Percentiles rank a stretch among this genome's conserved stretches.
These are phyloP conservation scores for Trinectes maculatus DNA, from an alignment of 2,113 vertebrate species.

Conservation along the genomic window DNA sequence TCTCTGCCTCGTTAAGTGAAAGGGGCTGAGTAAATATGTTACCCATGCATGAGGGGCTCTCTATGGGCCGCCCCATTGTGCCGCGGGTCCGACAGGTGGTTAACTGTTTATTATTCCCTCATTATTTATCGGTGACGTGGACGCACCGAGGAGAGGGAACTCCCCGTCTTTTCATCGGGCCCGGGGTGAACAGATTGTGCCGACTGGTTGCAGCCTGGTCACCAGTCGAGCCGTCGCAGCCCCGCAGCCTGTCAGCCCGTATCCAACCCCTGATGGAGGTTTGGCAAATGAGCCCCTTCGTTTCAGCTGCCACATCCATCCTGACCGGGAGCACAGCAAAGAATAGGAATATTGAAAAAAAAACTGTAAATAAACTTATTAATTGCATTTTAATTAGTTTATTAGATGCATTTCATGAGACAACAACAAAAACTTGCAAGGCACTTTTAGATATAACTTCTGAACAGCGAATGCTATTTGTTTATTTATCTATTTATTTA, in stretches of 20 bases:
- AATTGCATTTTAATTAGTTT: too few relatives aligned
- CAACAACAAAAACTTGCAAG: background rate
- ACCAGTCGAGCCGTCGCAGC: conserved; percentile 60
- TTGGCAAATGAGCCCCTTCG: conserved; percentile 26
- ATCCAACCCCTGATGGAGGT: too few relatives aligned
- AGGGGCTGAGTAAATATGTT: conserved; percentile 98
- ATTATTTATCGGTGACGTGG: conserved; percentile 77
- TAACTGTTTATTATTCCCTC: conserved; percentile 92
- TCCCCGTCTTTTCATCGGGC: conserved; percentile 67
- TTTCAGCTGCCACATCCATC: conserved; percentile 29
- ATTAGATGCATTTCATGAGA: background rate
- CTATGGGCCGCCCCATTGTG: conserved; percentile 88
- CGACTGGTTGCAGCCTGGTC: conserved; percentile 70
- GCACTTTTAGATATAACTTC: too few relatives aligned
- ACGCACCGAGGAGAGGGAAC: conserved; percentile 50
- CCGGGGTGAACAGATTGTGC: conserved; percentile 72
- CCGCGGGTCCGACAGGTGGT: conserved; percentile 94
- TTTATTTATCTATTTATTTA: too few relatives aligned
- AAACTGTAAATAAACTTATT: too few relatives aligned
- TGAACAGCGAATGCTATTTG: too few relatives aligned
- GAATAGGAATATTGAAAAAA: too few relatives aligned
- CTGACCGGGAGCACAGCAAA: too few relatives aligned
- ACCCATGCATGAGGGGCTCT: conserved; percentile 95
- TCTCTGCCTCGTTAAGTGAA: conserved; percentile 97
- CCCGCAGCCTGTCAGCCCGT: conserved; percentile 20